Evolutionary conservation across 2,113 vertebrate genomes (phyloP).

Genomic region (Melanostigma gelatinosum): DNA sequence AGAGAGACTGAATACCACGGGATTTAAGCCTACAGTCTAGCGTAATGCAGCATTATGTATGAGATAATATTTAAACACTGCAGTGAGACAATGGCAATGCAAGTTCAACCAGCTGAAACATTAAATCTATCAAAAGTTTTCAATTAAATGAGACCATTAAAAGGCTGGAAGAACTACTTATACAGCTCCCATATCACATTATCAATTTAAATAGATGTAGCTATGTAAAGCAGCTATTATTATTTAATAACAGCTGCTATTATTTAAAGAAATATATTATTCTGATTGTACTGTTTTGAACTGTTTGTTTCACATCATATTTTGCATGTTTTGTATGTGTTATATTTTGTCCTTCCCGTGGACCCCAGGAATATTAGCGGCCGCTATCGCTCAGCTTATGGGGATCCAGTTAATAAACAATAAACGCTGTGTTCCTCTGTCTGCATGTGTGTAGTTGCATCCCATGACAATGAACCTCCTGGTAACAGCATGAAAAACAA

Average conservation of each 20-base stretch:
- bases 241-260: background rate
- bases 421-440: slow-evolving; percentile 12
- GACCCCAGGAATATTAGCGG: too few species aligned
- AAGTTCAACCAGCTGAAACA: background rate
- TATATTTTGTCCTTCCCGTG: too few species aligned
- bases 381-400: too few species aligned
- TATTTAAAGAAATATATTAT: too few species aligned
- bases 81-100: background rate
- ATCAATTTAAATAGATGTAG: background rate
- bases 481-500: slow-evolving; percentile 76
- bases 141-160: background rate
- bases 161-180: background rate
- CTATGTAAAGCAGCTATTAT: background rate
- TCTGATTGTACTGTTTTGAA: too few species aligned
- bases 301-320: too few species aligned
- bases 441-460: slow-evolving; percentile 33
- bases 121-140: background rate
- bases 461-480: slow-evolving; percentile 66
- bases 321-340: too few species aligned
- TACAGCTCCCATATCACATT: background rate
- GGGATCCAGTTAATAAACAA: too few species aligned
- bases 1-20: slow-evolving; percentile 24
- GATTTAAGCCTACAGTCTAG: slow-evolving; percentile 9
- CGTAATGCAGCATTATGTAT: background rate
- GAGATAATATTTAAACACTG: background rate